These are phyloP conservation scores for Myotis lucifugus DNA, from an alignment of 2,113 vertebrate genomes.

Conservation along the genomic window DNA sequence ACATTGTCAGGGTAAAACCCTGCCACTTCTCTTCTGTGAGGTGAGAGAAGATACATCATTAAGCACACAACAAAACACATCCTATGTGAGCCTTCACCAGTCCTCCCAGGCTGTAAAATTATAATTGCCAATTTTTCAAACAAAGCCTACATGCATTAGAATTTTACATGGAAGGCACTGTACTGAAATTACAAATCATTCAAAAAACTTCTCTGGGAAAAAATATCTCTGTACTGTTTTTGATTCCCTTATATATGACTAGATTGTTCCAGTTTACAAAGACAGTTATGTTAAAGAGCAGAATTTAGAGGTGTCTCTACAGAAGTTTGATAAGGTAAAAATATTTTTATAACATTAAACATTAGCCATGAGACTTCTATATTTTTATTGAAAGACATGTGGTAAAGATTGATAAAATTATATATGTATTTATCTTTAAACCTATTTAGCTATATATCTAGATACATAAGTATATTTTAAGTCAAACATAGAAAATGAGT, in stretches of 20 bases:
- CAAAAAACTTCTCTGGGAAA: background rate
- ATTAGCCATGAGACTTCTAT: background rate
- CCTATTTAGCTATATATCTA: background rate
- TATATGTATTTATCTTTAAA: background rate
- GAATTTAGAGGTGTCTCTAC: background rate
- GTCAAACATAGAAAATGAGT: background rate
- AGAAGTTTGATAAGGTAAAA: background rate
- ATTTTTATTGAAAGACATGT: background rate
- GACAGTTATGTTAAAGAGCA: background rate
- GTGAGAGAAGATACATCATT: conserved; percentile 61
- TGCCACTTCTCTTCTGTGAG: conserved; percentile 19
- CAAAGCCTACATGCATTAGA: conserved; percentile 16
- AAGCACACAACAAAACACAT: conserved; percentile 38
- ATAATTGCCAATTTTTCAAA: conserved; percentile 54
- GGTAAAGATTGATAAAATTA: background rate
- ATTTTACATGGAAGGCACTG: conserved; percentile 54
- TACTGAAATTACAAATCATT: background rate
- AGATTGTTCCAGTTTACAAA: background rate
- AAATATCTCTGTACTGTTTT: background rate
- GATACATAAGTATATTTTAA: background rate
- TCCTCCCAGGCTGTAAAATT: conserved; percentile 38
- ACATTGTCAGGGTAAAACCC: conserved; percentile 61
- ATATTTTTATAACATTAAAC: background rate
- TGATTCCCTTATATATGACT: background rate
- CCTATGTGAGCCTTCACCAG: background rate